Percentiles rank a stretch among this genome's conserved stretches.
Evolutionary conservation across 2,113 vertebrate species (phyloP).

Genomic region (Ciconia stormi): DNA sequence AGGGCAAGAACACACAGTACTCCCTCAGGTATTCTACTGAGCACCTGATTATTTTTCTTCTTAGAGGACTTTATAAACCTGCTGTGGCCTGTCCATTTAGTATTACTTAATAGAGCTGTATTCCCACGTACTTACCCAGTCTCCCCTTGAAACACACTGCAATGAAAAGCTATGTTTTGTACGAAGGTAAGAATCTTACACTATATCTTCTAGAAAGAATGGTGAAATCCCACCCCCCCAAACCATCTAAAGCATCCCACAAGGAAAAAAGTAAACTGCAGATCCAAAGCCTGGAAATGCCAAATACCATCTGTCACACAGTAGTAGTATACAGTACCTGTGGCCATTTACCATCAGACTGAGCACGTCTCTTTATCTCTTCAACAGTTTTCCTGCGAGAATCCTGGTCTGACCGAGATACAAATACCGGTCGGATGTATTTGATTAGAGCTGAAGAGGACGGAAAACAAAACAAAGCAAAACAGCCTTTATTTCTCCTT

Average conservation of each 20-base stretch:
- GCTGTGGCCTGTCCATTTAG: background rate
- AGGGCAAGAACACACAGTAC: background rate
- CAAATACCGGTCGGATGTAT: conserved; percentile 94
- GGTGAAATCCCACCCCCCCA: background rate
- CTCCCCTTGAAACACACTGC: background rate
- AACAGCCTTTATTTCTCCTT: background rate
- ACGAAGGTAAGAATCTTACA: background rate
- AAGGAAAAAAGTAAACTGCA: background rate
- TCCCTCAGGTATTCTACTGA: background rate
- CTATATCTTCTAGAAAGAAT: background rate
- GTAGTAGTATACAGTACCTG: conserved; percentile 76
- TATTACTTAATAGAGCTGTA: background rate
- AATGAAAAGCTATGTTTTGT: background rate
- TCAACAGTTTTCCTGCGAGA: conserved; percentile 95
- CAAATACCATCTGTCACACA: background rate
- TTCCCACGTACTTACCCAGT: background rate
- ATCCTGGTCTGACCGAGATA: conserved; percentile 93
- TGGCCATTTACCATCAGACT: conserved; percentile 90
- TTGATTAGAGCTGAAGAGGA: conserved; percentile 88
- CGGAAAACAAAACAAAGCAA: background rate
- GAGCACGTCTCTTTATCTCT: conserved; percentile 90
- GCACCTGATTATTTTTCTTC: background rate
- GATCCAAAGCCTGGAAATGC: background rate
- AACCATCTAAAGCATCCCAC: background rate
- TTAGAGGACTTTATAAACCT: background rate